phyloP scores from a whole-genome alignment of 1,140 invertebrate genomes.

The Ips typographus region DNA sequence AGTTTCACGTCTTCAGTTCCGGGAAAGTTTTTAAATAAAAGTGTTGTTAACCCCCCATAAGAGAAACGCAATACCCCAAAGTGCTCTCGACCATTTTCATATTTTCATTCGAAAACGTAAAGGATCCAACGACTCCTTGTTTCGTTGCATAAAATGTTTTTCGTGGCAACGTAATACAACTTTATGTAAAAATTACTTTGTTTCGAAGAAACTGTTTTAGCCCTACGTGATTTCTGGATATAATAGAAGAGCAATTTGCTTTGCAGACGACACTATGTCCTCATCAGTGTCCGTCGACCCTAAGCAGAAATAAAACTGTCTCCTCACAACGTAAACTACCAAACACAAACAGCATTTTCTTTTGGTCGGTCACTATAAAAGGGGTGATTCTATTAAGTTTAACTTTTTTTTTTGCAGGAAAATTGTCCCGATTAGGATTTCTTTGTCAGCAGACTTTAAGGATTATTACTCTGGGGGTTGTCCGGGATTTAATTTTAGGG shows the following conservation, averaged over 20 bases:
- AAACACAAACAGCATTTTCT: slow-evolving; percentile 17
- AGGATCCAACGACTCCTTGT: slow-evolving; percentile 9
- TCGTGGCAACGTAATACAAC: slow-evolving; percentile 11
- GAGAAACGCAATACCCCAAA: slow-evolving; percentile 14
- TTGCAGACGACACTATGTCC: slow-evolving; percentile 18
- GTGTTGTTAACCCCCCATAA: neutral
- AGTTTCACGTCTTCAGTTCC: neutral
- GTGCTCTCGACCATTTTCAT: slow-evolving; percentile 24
- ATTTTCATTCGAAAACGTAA: slow-evolving; percentile 21
- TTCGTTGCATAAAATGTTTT: neutral
- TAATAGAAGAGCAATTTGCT: slow-evolving; percentile 9
- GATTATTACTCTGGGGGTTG: too few species aligned
- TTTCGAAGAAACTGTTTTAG: slow-evolving; percentile 9
- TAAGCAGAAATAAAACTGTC: slow-evolving; percentile 19
- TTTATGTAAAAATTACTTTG: slow-evolving; percentile 27
- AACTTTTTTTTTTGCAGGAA: slow-evolving; percentile 17
- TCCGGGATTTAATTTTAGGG: too few species aligned
- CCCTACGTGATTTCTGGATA: slow-evolving; percentile 19
- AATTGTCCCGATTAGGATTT: neutral
- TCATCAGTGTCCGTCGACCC: slow-evolving; percentile 28
- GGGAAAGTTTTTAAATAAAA: neutral
- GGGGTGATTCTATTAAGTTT: slow-evolving; percentile 29
- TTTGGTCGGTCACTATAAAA: slow-evolving; percentile 24
- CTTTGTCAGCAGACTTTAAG: too few species aligned
- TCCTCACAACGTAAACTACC: slow-evolving; percentile 17